Evolutionary conservation across 2,113 vertebrate genomes (phyloP), one percentile per base, ranked within the genome.

Genomic region (Terrapene triunguis): DNA sequence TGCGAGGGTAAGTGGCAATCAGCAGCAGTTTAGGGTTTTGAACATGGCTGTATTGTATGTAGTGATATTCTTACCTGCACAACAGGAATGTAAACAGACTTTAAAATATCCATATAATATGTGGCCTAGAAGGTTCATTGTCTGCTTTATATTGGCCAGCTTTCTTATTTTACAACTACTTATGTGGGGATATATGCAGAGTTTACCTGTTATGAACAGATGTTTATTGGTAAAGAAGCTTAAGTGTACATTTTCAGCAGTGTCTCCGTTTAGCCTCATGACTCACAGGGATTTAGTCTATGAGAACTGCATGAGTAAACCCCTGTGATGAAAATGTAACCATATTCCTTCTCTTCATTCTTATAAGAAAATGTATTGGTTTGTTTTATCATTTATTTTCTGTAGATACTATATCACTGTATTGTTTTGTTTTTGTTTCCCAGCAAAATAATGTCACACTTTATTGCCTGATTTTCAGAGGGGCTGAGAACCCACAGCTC

Each of bases 1-100:
- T 99, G 80, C 98, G 99, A 95, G 99, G 99, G 99, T 99, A 96
- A 99, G 99, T 94, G 93, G 44, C 12, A 78, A 11, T 5, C 0
- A 0, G 44, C 10, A 78, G 59, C 51, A 38, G 47, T 88, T 78
- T 11, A 69, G 91, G 22, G n/a, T 42, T 91, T 94, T 92, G 78
- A 57, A 88, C 38, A 25, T 93, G 42, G 57, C 74, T 87, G 4
- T 42, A 29, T 76, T 88, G 65, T 86, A 10, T 3, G 91, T 86
- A 80, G 54, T 96, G 47, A 1, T 42, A 5, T 55, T 76, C 35
- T 16, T 53, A 1, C 22, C 48, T 42, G 3, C 38, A 38, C 53
- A 17, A 53, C 54, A 72, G 55, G 25, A 69, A 53, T 50, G 59
- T 27, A 2, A 93, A n/a, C 24, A 47, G 65, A 17, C n/a, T 72